A percentile compares a stretch with the other conserved stretches of the same genome.
These are phyloP conservation scores for Tragelaphus buxtoni DNA, from an alignment of 2,113 vertebrate genomes.

Conservation along the genomic window DNA sequence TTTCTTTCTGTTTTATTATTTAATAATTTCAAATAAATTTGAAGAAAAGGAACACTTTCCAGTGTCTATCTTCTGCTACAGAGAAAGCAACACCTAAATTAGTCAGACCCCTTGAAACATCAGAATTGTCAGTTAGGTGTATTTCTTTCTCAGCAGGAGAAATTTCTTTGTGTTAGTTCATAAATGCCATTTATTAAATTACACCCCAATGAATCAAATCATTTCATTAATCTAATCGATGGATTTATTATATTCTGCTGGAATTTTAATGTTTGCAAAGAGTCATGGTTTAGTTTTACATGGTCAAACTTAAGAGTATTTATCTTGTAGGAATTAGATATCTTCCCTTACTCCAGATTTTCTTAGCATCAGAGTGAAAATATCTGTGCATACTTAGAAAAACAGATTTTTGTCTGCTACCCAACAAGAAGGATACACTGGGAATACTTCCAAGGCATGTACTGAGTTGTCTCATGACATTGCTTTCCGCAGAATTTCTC, in stretches of 20 bases:
- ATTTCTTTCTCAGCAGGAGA: background rate
- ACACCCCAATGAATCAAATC: background rate
- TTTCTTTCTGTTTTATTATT: background rate
- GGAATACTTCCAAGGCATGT: background rate
- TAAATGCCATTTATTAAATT: background rate
- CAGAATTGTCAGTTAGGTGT: background rate
- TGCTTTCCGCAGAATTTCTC: conserved; percentile 38
- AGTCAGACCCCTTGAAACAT: background rate
- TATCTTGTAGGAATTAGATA: background rate
- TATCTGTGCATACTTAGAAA: background rate
- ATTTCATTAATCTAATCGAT: background rate
- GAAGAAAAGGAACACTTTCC: background rate
- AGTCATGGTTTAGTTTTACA: background rate
- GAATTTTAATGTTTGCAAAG: background rate
- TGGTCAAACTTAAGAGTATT: background rate
- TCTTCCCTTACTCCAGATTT: background rate
- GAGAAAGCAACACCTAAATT: background rate
- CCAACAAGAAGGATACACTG: background rate
- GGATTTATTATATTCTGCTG: background rate
- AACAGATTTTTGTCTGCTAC: background rate
- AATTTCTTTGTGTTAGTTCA: background rate
- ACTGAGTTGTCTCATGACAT: background rate
- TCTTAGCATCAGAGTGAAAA: background rate
- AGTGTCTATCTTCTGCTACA: background rate
- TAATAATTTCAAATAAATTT: background rate